Percentiles rank a stretch among this genome's conserved stretches.
phyloP scores from a whole-genome alignment of 2,888 invertebrate genomes.

The Malthinus flaveolus region DNA sequence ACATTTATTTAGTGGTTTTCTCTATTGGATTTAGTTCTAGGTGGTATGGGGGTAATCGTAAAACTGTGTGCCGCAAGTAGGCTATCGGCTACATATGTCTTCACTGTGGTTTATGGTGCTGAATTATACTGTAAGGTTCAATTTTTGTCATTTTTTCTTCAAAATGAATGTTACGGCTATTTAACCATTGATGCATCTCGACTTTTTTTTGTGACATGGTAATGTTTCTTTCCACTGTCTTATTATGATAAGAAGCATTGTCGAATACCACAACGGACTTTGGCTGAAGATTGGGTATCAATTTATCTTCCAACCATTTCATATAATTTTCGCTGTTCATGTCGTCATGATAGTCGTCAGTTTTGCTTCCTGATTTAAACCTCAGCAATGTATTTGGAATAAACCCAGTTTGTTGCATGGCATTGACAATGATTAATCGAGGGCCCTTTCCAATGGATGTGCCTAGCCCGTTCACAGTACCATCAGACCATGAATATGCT shows the following conservation, averaged over 20 bases:
- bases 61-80: neutral
- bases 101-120: neutral
- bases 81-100: neutral
- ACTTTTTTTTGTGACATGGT: slow-evolving; percentile 1
- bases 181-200: slow-evolving; percentile 16
- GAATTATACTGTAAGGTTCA: no score
- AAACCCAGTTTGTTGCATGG: no score
- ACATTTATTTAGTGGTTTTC: no score
- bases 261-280: slow-evolving; percentile 29
- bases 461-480: no score
- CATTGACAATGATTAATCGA: no score
- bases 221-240: neutral
- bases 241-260: slow-evolving; percentile 40
- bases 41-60: no score
- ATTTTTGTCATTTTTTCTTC: no score
- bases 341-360: slow-evolving; percentile 40
- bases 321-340: slow-evolving; percentile 40
- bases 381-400: neutral
- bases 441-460: no score
- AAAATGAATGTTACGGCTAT: no score
- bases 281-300: slow-evolving; percentile 39
- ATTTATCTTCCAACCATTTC: slow-evolving; percentile 36
- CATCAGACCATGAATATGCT: no score
- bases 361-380: slow-evolving; percentile 22
- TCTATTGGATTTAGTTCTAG: no score